Evolutionary conservation across 2,797 vertebrate species (phyloP).

Genomic region (Helarctos malayanus): DNA sequence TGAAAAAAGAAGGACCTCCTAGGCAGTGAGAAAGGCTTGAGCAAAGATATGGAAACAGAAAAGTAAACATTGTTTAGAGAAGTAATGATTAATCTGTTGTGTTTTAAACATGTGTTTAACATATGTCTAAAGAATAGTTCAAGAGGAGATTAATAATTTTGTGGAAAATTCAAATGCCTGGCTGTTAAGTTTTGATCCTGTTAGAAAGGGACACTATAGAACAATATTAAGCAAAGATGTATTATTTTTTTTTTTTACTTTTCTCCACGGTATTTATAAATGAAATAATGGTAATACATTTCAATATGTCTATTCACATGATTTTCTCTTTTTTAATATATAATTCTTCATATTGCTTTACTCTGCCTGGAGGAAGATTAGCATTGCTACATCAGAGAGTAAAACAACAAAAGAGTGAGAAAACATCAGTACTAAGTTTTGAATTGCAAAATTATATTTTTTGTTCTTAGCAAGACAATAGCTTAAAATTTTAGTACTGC

Average conservation of each 20-base stretch:
- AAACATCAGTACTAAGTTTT: not conserved
- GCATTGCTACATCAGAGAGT: not conserved
- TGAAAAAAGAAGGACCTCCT: not conserved
- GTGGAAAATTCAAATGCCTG: not conserved
- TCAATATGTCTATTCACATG: not conserved
- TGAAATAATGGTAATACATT: not conserved
- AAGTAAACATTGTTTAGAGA: not conserved
- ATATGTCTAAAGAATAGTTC: not conserved
- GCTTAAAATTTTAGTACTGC: not conserved
- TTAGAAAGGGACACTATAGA: not conserved
- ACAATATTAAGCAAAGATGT: not conserved
- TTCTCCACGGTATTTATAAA: not conserved
- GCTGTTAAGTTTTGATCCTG: not conserved
- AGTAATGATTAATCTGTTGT: not conserved
- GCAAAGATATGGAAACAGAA: not conserved
- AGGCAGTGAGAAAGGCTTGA: not conserved
- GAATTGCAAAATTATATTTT: not conserved
- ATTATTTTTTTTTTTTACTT: not conserved
- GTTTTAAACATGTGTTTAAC: not conserved
- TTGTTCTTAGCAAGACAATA: slow-evolving; percentile 3
- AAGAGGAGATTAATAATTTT: slow-evolving; percentile 8
- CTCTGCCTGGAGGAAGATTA: not conserved
- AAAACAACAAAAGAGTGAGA: not conserved
- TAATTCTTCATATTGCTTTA: not conserved
- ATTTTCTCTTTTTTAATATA: not conserved